phyloP scores from a whole-genome alignment of 2,797 vertebrate genomes.

The Microcaecilia unicolor region DNA sequence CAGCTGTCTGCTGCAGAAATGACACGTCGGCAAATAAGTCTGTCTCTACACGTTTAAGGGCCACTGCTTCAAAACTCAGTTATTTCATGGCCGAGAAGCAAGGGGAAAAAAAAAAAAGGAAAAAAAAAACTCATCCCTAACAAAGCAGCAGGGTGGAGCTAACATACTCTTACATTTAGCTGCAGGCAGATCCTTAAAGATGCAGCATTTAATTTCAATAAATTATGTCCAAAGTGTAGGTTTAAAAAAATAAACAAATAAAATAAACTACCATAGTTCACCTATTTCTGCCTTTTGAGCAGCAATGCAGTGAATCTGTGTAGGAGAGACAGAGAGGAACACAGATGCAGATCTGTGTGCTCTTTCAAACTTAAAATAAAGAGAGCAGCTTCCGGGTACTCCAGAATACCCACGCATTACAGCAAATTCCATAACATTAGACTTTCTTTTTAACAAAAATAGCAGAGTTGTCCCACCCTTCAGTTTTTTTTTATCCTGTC shows the following conservation, averaged over 20 bases:
- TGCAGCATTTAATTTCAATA: slow-evolving; percentile 9
- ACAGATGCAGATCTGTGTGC: neutral
- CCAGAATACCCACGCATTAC: too few species aligned
- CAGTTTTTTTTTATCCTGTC: too few species aligned
- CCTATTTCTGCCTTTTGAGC: accelerated
- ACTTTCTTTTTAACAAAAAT: too few species aligned
- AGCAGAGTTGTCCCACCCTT: too few species aligned
- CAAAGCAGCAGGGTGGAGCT: slow-evolving; percentile 15
- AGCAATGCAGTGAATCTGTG: too few species aligned
- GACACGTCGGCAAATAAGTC: neutral
- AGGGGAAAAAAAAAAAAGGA: neutral
- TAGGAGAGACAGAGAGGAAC: neutral
- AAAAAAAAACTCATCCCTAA: slow-evolving; percentile 6
- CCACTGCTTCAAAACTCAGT: neutral
- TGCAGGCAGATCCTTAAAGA: slow-evolving; percentile 24
- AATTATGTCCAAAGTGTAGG: neutral
- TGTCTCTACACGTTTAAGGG: neutral
- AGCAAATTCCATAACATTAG: too few species aligned
- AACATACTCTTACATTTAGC: slow-evolving; percentile 18
- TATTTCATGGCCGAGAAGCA: slow-evolving; percentile 2
- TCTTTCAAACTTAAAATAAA: neutral
- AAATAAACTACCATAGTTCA: neutral
- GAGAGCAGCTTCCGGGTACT: neutral
- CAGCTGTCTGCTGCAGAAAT: neutral
- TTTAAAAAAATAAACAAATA: too few species aligned